Percentiles rank a stretch among this genome's conserved stretches.
These are phyloP conservation scores for Cydia amplana DNA, from an alignment of 1,140 invertebrate species.

Conservation along the genomic window DNA sequence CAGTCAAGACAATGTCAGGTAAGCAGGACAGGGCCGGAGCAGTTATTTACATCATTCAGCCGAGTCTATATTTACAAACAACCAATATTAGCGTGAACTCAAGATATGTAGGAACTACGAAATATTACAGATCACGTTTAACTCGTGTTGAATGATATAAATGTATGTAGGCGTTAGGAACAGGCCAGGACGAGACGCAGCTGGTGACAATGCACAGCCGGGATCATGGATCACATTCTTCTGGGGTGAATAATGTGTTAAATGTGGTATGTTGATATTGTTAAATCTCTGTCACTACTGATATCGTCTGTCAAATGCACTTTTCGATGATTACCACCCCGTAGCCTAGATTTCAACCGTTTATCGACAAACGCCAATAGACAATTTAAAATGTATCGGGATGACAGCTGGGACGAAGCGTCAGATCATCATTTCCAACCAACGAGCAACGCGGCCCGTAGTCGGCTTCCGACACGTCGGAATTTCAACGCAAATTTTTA, in stretches of 20 bases:
- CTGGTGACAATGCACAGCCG: constrained; percentile 3
- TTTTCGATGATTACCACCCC: too few species aligned
- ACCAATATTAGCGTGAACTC: background rate
- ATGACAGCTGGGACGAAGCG: too few species aligned
- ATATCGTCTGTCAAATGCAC: too few species aligned
- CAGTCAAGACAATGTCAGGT: constrained; percentile 8
- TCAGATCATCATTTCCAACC: too few species aligned
- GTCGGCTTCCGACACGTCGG: too few species aligned
- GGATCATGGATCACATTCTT: background rate
- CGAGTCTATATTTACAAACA: background rate
- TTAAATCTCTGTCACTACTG: background rate
- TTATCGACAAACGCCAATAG: too few species aligned
- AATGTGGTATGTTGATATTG: background rate
- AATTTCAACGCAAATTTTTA: too few species aligned
- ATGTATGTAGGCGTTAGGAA: background rate
- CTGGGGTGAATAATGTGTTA: background rate
- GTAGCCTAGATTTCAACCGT: too few species aligned
- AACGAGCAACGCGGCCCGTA: too few species aligned
- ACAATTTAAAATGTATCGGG: too few species aligned
- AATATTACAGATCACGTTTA: background rate
- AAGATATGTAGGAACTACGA: background rate
- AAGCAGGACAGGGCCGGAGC: background rate
- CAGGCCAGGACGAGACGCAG: background rate
- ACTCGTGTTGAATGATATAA: background rate
- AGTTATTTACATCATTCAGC: background rate